Conservation (phyloP, 2,113 vertebrate species). For the Patagioenas fasciata region DNA sequence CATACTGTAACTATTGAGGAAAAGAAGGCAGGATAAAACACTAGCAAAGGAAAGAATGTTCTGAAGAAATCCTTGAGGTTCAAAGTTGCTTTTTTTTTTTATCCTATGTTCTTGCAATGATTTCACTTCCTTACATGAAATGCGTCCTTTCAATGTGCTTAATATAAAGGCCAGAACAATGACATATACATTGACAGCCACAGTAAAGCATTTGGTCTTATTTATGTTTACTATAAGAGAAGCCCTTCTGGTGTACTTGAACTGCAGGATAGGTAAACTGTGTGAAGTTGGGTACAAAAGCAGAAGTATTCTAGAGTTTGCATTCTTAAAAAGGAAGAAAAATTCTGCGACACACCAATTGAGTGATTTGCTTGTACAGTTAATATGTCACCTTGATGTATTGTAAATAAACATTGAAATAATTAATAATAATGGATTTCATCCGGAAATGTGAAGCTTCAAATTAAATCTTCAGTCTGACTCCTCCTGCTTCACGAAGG, state of each 20-base stretch:
- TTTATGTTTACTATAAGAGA: not conserved
- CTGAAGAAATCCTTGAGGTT: not conserved
- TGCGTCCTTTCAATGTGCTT: not conserved
- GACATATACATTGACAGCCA: not conserved
- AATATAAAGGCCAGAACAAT: not conserved
- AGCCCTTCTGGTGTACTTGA: constrained; percentile 10
- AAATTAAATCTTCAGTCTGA: not conserved
- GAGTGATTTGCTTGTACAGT: not conserved
- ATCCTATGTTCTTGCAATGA: not conserved
- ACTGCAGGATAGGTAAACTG: not conserved
- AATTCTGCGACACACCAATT: not conserved
- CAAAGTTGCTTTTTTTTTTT: not conserved
- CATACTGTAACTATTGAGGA: not conserved
- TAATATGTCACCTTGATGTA: not conserved
- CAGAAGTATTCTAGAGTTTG: not conserved
- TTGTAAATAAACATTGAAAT: not conserved
- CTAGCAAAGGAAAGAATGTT: not conserved
- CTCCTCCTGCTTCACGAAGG: not conserved
- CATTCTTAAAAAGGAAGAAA: not conserved
- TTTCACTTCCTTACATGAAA: not conserved
- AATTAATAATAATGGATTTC: not conserved
- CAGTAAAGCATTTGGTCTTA: not conserved
- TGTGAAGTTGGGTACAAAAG: constrained; percentile 8
- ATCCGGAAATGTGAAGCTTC: not conserved
- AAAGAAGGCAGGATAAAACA: not conserved